Evolutionary conservation across 1,140 invertebrate species (phyloP), one percentile per base, ranked within the genome.

Genomic region (Pantala flavescens): DNA sequence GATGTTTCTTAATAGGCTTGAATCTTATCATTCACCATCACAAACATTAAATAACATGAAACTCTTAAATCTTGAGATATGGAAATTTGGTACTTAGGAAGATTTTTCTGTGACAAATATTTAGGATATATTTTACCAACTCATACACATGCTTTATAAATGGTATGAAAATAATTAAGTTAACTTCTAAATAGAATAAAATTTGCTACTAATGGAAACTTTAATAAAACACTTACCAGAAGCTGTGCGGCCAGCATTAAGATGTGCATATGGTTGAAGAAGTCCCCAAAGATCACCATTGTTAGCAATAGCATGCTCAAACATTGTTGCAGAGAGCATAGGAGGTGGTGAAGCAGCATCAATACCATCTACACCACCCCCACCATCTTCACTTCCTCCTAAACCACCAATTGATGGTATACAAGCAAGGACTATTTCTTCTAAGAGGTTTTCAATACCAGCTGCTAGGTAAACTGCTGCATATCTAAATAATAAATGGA

Each of bases 251-350:
- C 93, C 93, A 24, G 93, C 92, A 80, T 94, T 95, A 0, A 96
- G 83, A 83, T 96, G 94, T 24, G 93, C 93, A 80, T 94, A 95
- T 0, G 93, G 93, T 79, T 96, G 94, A 28, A 96, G 82, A 23
- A 96, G 81, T 0, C 93, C 93, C 93, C 93, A 96, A 19, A 96
- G 84, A 80, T 96, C 93, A 0, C 91, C 90, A 78, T 92, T 95
- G 80, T 90, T 90, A 19, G 93, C 92, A 72, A 96, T 93, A 14
- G 91, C 90, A 78, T 91, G 90, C 80, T 96, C 94, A 75, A 95
- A 83, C 77, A 89, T 86, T 0, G 91, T 88, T 0, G 92, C 91
- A 0, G 91, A 92, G 21, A 93, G 83, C 24, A 89, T 87, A 19
- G 49, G 49, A 5, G 49, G 49, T 3, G 49, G 49, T 0, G 88